phyloP scores from a whole-genome alignment of 2,113 vertebrate genomes.

The Andinoacara biseriatus region DNA sequence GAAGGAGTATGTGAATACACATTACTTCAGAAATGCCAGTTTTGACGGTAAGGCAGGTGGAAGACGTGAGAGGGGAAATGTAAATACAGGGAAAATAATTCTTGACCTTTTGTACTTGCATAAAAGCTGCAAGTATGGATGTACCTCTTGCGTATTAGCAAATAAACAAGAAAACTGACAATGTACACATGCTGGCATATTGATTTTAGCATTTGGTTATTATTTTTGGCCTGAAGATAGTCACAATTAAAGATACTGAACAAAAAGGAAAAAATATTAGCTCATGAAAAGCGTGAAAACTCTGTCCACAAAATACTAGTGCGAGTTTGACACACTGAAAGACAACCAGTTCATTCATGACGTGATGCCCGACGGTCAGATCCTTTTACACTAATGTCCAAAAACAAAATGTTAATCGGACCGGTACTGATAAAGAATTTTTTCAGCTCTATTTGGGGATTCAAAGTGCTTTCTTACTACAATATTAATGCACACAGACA shows the following conservation, averaged over 20 bases:
- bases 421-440: too few relatives aligned
- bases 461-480: too few relatives aligned
- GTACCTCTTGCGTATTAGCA: neutral
- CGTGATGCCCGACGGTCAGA: neutral
- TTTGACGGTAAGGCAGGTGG: conserved; percentile 83
- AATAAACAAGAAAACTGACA: neutral
- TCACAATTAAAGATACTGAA: neutral
- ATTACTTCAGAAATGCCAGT: conserved; percentile 84
- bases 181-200: neutral
- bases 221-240: neutral
- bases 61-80: neutral
- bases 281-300: neutral
- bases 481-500: too few relatives aligned
- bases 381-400: neutral
- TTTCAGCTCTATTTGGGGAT: too few relatives aligned
- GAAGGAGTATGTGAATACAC: conserved; percentile 56
- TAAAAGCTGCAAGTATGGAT: neutral
- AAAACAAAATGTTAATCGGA: neutral
- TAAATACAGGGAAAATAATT: neutral
- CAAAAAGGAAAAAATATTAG: neutral
- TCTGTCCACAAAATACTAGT: neutral
- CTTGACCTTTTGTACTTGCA: neutral
- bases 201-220: neutral
- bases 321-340: neutral
- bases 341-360: neutral